A percentile compares a stretch with the other conserved stretches of the same genome.
Evolutionary conservation across 2,888 invertebrate species (phyloP).

Genomic region (Tetrapedia diversipes): DNA sequence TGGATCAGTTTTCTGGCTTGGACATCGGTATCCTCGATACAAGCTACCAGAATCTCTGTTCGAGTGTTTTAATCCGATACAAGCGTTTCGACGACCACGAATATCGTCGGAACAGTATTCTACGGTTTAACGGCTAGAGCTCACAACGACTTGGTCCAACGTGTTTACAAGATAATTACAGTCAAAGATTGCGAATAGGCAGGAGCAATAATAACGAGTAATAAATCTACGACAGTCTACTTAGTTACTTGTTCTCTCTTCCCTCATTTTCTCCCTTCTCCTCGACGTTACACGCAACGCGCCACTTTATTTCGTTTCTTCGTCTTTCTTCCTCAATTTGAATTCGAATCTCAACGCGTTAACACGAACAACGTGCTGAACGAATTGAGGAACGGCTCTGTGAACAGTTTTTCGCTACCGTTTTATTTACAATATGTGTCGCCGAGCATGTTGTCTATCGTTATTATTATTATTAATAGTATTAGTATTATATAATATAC

Average conservation of each 20-base stretch:
- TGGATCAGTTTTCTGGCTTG: neutral
- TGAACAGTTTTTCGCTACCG: slow-evolving; percentile 37
- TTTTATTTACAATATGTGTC: slow-evolving; percentile 63
- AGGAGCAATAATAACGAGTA: slow-evolving; percentile 67
- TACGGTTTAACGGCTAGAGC: slow-evolving; percentile 62
- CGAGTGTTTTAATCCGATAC: neutral
- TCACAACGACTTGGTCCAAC: slow-evolving; percentile 75
- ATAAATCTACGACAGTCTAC: slow-evolving; percentile 67
- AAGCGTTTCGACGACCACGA: slow-evolving; percentile 44
- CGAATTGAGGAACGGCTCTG: slow-evolving; percentile 14
- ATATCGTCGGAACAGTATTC: slow-evolving; percentile 38
- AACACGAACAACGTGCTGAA: slow-evolving; percentile 28
- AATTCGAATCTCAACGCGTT: slow-evolving; percentile 38
- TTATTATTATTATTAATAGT: slow-evolving; percentile 20
- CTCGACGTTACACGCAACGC: slow-evolving; percentile 28
- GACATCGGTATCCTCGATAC: slow-evolving; percentile 26
- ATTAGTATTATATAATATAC: slow-evolving; percentile 48
- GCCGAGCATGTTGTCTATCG: slow-evolving; percentile 40
- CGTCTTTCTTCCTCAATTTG: neutral
- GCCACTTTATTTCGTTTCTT: slow-evolving; percentile 8
- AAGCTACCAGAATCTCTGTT: slow-evolving; percentile 42
- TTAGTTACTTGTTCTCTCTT: slow-evolving; percentile 41
- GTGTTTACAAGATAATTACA: slow-evolving; percentile 70
- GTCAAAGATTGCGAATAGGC: slow-evolving; percentile 69
- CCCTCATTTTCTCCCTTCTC: neutral